Base-by-base conservation (phyloP, 2,113 vertebrate genomes). In the Ciconia stormi region DNA sequence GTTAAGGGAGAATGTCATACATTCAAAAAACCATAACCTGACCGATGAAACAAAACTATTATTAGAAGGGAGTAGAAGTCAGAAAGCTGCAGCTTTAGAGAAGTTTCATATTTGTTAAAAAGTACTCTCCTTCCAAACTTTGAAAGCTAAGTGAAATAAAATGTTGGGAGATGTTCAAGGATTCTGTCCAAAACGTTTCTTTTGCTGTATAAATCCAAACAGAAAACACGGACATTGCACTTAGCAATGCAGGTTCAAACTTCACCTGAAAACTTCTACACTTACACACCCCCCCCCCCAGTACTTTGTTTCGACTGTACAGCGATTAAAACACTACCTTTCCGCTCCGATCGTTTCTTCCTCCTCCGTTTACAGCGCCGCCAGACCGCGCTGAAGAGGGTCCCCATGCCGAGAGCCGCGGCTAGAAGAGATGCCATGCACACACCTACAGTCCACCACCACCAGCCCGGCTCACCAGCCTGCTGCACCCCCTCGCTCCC, bases 321-420 rank as follows among this genome's bases (percentile, higher is more conserved):
- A 71, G 67, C 66, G 40, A 18, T 19, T 7, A 22, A 21, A 15
- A 4, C 50, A 27, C 98, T 98, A 99, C 99, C 99, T 99, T 98
- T 99, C 88, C 97, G 98, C 83, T 99, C 98, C 0, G 98, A 99
- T 71, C 98, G 96, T 79, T 98, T 99, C 93, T 94, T 98, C 95
- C 98, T 98, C 93, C 99, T 98, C 96, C 98, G 97, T 92, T 98
- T 99, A 86, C 96, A 97, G 78, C 89, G 97, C 89, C 70, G 97
- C 42, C 90, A 93, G 87, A 97, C 89, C 21, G 87, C 34, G 86
- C 98, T 97, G 95, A 98, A 97, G 73, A 97, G 97, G 84, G 97
- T 97, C 81, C 98, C 98, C 97, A 89, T 56, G 62, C 92, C 86
- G 84, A 95, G 96, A 4, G 96, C 69, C 19, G 66, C 79, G 17